A percentile compares a stretch with the other conserved stretches of the same genome.
phyloP scores from a whole-genome alignment of 2,113 vertebrate species.

The Balaeniceps rex region DNA sequence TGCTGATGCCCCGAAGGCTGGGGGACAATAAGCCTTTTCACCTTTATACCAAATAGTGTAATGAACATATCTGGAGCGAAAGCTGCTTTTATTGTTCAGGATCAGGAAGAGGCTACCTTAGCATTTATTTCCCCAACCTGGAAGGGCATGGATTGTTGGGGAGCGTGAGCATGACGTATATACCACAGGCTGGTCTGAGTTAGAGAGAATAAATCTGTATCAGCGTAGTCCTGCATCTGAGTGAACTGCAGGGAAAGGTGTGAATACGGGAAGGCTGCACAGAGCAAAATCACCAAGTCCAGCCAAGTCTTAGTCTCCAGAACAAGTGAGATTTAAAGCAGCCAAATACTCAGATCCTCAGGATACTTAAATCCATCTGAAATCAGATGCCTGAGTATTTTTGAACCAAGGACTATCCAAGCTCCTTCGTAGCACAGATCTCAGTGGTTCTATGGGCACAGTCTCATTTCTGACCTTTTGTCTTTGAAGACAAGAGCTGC shows the following conservation, averaged over 20 bases:
- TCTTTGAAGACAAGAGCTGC: background rate
- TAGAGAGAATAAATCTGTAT: background rate
- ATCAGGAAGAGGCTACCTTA: background rate
- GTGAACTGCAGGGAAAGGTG: background rate
- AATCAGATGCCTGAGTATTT: background rate
- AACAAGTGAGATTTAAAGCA: background rate
- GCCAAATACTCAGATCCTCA: background rate
- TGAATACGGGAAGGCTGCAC: background rate
- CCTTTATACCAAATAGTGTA: background rate
- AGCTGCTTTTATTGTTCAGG: background rate
- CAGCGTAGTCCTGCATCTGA: background rate
- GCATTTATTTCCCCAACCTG: background rate
- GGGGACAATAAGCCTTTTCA: background rate
- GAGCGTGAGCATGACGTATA: background rate
- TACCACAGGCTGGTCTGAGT: background rate
- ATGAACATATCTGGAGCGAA: background rate
- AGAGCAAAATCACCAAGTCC: background rate
- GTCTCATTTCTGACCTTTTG: background rate
- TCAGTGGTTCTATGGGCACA: background rate
- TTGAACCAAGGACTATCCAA: background rate
- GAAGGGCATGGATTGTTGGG: background rate
- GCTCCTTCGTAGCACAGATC: background rate
- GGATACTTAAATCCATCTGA: background rate
- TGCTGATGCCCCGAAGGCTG: background rate
- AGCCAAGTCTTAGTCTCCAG: background rate